Evolutionary conservation across 2,888 invertebrate species (phyloP).

Genomic region (Petrolisthes cinctipes): DNA sequence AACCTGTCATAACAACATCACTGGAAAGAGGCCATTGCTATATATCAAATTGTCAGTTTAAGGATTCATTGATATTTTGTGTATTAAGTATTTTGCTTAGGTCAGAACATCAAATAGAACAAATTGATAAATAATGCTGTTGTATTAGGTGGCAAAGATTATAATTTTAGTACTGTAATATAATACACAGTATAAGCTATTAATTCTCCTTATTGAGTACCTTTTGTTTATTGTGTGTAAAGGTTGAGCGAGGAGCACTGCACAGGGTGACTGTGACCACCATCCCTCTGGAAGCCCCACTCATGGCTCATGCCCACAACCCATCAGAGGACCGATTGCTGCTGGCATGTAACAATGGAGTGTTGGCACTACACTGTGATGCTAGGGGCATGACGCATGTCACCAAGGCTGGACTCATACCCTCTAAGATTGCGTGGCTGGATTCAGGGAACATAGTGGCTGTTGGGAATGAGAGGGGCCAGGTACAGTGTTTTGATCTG

Average conservation of each 20-base stretch:
- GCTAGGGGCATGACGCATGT: constrained; percentile 81
- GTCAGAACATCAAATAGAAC: too few species aligned
- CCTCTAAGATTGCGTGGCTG: constrained; percentile 80
- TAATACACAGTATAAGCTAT: not conserved
- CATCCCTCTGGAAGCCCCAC: constrained; percentile 79
- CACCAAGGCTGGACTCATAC: constrained; percentile 75
- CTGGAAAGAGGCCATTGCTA: too few species aligned
- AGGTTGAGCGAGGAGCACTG: constrained; percentile 75
- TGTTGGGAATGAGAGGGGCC: constrained; percentile 79
- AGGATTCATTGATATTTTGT: too few species aligned
- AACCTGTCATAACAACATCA: too few species aligned
- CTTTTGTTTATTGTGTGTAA: constrained; percentile 66
- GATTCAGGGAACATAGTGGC: constrained; percentile 78
- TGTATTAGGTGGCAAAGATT: too few species aligned
- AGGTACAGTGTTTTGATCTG: constrained; percentile 82
- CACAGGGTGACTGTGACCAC: constrained; percentile 78
- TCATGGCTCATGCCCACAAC: constrained; percentile 76
- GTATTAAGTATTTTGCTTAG: too few species aligned
- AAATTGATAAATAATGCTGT: too few species aligned
- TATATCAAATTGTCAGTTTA: too few species aligned
- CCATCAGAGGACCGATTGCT: constrained; percentile 82
- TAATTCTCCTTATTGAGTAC: not conserved
- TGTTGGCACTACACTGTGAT: constrained; percentile 84
- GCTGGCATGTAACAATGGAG: constrained; percentile 87
- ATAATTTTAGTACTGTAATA: too few species aligned